Conservation (phyloP, 2,888 invertebrate genomes). For the Rhamphomyia laevipes region DNA sequence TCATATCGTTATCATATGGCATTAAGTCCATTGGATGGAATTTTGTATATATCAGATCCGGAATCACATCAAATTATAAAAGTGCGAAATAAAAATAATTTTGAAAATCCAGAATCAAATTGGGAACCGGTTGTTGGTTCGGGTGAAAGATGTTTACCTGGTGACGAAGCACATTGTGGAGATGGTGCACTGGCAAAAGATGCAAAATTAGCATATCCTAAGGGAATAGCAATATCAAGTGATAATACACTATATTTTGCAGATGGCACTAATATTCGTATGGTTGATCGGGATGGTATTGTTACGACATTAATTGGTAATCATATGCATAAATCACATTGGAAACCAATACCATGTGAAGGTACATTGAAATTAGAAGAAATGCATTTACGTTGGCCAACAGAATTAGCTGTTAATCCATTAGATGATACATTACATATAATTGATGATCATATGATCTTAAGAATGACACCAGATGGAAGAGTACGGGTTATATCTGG, state of each 20-base stretch:
- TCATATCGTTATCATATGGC: constrained; percentile 97
- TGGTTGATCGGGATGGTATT: constrained; percentile 85
- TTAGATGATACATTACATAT: constrained; percentile 90
- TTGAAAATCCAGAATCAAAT: constrained; percentile 76
- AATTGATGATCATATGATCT: constrained; percentile 90
- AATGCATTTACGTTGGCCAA: constrained; percentile 92
- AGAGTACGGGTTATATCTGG: constrained; percentile 89
- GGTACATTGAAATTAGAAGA: constrained; percentile 85
- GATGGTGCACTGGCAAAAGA: constrained; percentile 87
- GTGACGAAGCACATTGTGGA: constrained; percentile 90
- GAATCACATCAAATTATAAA: constrained; percentile 89
- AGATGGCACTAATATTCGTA: constrained; percentile 87
- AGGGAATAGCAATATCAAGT: constrained; percentile 87
- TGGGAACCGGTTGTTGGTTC: constrained; percentile 94
- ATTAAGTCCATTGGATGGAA: constrained; percentile 84
- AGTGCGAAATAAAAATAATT: constrained; percentile 71
- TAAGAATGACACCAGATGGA: constrained; percentile 83
- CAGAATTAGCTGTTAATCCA: constrained; percentile 87
- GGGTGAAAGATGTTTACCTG: constrained; percentile 84
- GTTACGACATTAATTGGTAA: constrained; percentile 87
- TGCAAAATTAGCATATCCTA: constrained; percentile 90
- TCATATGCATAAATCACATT: constrained; percentile 85
- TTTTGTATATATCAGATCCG: constrained; percentile 90
- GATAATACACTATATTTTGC: constrained; percentile 91
- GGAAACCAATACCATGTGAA: constrained; percentile 88